These are phyloP conservation scores for Brachypterus glaber DNA, from an alignment of 2,888 invertebrate genomes.

Conservation along the genomic window DNA sequence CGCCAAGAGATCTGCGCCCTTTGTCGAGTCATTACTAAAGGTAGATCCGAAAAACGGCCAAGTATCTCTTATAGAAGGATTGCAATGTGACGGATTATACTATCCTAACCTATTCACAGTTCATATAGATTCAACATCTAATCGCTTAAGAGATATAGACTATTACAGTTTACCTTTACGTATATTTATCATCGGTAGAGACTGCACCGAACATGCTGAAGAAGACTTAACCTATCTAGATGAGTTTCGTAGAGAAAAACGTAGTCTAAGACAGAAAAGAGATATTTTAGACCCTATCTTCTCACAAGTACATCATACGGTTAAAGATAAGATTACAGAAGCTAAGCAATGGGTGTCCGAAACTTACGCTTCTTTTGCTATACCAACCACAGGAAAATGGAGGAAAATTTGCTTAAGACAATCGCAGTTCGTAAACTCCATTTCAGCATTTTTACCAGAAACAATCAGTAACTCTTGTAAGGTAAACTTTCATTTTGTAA, in stretches of 20 bases:
- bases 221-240: slow-evolving; percentile 41
- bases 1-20: slow-evolving; percentile 70
- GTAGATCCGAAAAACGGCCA: slow-evolving; percentile 68
- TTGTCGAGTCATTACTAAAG: slow-evolving; percentile 66
- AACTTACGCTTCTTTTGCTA: slow-evolving; percentile 78
- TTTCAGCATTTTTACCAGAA: slow-evolving; percentile 67
- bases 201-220: slow-evolving; percentile 57
- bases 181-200: slow-evolving; percentile 62
- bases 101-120: slow-evolving; percentile 80
- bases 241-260: slow-evolving; percentile 25
- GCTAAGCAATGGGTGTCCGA: slow-evolving; percentile 81
- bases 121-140: slow-evolving; percentile 78
- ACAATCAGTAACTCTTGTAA: slow-evolving; percentile 65
- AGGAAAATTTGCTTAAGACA: slow-evolving; percentile 69
- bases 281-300: slow-evolving; percentile 27
- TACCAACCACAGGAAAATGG: slow-evolving; percentile 72
- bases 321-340: slow-evolving; percentile 60
- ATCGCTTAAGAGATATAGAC: slow-evolving; percentile 66
- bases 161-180: slow-evolving; percentile 74
- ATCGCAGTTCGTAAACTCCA: slow-evolving; percentile 71
- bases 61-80: slow-evolving; percentile 59
- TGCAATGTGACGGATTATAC: slow-evolving; percentile 71
- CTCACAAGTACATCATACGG: slow-evolving; percentile 47
- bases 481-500: slow-evolving; percentile 68
- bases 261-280: slow-evolving; percentile 19